phyloP scores from a whole-genome alignment of 2,797 vertebrate species.

The Picus viridis region DNA sequence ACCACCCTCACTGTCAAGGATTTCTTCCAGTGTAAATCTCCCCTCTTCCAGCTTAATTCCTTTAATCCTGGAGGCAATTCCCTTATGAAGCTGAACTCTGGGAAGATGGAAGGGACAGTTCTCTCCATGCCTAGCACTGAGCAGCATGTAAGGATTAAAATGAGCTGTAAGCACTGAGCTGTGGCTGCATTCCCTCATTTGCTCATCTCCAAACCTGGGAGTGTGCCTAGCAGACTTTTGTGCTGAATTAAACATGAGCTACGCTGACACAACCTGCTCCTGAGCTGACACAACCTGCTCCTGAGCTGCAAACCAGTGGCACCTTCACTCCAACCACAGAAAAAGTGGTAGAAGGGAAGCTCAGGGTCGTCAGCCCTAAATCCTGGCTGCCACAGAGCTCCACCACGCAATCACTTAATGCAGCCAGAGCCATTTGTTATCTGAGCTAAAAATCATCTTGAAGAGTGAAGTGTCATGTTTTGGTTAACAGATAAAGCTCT shows the following conservation, averaged over 20 bases:
- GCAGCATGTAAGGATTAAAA: background rate
- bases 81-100: background rate
- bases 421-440: constrained; percentile 23
- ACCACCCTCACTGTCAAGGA: no score
- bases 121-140: accelerated
- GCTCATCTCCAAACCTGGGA: background rate
- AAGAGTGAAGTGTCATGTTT: constrained; percentile 39
- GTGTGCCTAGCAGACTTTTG: background rate
- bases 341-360: background rate
- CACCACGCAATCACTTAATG: constrained; percentile 23
- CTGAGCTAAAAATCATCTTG: constrained; percentile 26
- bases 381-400: background rate
- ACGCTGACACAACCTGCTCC: background rate
- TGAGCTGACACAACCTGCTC: background rate
- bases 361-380: background rate
- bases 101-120: background rate
- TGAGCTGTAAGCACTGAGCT: background rate
- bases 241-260: background rate
- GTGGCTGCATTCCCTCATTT: background rate
- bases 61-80: background rate
- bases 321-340: background rate
- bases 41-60: background rate
- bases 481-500: constrained; percentile 25
- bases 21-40: no score
- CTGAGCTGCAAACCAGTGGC: background rate